These are phyloP conservation scores for Cerceris rybyensis DNA, from an alignment of 2,888 invertebrate species.

Conservation along the genomic window DNA sequence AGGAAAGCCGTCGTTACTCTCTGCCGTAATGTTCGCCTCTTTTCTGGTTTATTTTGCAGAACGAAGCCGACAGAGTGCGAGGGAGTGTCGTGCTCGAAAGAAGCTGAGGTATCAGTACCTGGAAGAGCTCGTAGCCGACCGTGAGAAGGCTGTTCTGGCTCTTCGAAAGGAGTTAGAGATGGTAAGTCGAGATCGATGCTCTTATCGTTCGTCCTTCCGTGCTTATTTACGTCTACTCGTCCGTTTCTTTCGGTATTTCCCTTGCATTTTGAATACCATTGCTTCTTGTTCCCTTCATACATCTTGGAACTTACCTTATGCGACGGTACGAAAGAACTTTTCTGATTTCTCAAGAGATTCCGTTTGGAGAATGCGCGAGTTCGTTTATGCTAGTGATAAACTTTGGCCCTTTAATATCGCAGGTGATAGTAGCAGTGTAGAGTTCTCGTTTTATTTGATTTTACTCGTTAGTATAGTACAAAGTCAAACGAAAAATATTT, in stretches of 20 bases:
- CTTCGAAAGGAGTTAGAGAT: conserved; percentile 94
- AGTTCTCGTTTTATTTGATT: conserved; percentile 3
- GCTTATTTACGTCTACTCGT: conserved; percentile 11
- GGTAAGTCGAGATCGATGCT: conserved; percentile 83
- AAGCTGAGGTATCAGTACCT: conserved; percentile 98
- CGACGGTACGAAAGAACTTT: no score
- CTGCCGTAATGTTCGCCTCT: conserved; percentile 9
- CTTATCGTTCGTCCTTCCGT: conserved; percentile 19
- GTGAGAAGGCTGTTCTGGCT: conserved; percentile 95
- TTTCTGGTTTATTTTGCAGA: conserved; percentile 84
- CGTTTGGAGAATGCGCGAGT: background rate
- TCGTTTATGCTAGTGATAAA: background rate
- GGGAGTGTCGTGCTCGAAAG: conserved; percentile 98
- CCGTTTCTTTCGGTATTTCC: no score
- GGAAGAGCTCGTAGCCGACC: conserved; percentile 95
- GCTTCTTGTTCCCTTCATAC: no score
- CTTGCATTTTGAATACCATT: no score
- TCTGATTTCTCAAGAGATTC: no score
- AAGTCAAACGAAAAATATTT: no score
- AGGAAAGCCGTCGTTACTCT: background rate
- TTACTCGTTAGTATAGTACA: background rate
- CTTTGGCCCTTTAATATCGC: background rate
- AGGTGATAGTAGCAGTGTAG: background rate
- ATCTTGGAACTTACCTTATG: no score
- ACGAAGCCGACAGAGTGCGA: conserved; percentile 97